phyloP scores from a whole-genome alignment of 2,113 vertebrate species.

The Triplophysa tibetana region DNA sequence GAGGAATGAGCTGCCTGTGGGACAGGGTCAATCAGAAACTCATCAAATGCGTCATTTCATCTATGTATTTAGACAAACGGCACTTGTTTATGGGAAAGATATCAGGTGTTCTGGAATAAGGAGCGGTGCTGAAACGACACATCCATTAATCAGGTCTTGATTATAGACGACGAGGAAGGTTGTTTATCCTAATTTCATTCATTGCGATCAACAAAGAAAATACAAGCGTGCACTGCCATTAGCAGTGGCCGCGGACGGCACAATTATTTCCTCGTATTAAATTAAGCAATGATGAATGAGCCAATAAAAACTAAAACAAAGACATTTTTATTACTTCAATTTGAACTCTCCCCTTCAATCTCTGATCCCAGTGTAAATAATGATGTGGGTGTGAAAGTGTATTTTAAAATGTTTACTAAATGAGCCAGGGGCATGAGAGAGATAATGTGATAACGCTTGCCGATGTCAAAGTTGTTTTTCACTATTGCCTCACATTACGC shows the following conservation, averaged over 20 bases:
- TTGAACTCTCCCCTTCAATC: conserved; percentile 51
- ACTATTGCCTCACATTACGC: not conserved
- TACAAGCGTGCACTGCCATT: conserved; percentile 84
- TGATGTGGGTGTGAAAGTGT: conserved; percentile 41
- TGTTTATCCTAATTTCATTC: conserved; percentile 99
- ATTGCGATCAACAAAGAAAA: conserved; percentile 99
- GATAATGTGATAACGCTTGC: conserved; percentile 27
- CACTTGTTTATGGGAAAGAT: conserved; percentile 99
- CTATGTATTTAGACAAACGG: conserved; percentile 99
- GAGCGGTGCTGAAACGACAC: conserved; percentile 87
- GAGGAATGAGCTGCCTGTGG: conserved; percentile 88
- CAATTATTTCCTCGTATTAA: conserved; percentile 85
- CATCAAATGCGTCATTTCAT: conserved; percentile 99
- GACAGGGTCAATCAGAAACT: conserved; percentile 99
- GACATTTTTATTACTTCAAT: conserved; percentile 82
- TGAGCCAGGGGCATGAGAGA: conserved; percentile 39
- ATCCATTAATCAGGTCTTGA: conserved; percentile 99
- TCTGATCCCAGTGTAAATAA: conserved; percentile 32
- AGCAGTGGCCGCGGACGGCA: conserved; percentile 81
- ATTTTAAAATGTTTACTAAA: conserved; percentile 45
- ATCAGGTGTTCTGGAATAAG: conserved; percentile 99
- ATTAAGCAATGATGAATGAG: conserved; percentile 92
- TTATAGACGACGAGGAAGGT: conserved; percentile 92
- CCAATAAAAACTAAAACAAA: conserved; percentile 86
- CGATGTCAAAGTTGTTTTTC: conserved; percentile 2